Evolutionary conservation across 1,140 invertebrate genomes (phyloP), one percentile per base, ranked within the genome.

Genomic region (honey bee (Apis mellifera)): DNA sequence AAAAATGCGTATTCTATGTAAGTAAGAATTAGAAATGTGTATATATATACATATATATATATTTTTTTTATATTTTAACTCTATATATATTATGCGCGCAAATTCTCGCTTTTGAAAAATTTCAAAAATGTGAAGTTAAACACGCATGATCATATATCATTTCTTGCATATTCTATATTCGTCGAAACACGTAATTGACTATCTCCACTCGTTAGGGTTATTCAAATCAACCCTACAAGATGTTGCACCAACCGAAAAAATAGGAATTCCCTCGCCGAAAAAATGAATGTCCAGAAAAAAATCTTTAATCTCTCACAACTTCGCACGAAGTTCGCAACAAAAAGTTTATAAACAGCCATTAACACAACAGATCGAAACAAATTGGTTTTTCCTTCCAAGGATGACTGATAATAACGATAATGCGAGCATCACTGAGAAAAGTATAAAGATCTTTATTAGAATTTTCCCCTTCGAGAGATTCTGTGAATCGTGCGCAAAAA

Each of bases 381-480:
- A 68, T 59, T 9, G 57, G 32, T 21, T 26, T 59, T 69, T 17
- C 15, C n/a, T 17, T 12, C 21, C n/a, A 19, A 68, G 72, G 54
- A 71, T 84, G 72, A 81, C 69, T 26, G n/a, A n/a, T n/a, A 21
- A 84, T 64, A 32, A 73, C 42, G 42, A 82, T 19, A 57, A 84
- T 15, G 15, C 42, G 19, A 19, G 42, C 5, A 32, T 17, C 19
- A 13, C 50, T 21, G 70, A 87, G 13, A 84, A 62, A n/a, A 89
- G 86, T 48, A 32, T 89, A 19, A 89, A 86, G 57, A 78, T 89
- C 4, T 89, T 87, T 17, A 84, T 89, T 11, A 85, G 87, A 57
- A 78, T 89, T 42, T n/a, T 89, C 52, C 89, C 87, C 9, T 65
- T 86, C 4, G 76, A 82, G 52, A 84, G 26, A 65, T 13, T 23